These are phyloP conservation scores for Equus przewalskii DNA, from an alignment of 2,113 vertebrate genomes.

Conservation along the genomic window DNA sequence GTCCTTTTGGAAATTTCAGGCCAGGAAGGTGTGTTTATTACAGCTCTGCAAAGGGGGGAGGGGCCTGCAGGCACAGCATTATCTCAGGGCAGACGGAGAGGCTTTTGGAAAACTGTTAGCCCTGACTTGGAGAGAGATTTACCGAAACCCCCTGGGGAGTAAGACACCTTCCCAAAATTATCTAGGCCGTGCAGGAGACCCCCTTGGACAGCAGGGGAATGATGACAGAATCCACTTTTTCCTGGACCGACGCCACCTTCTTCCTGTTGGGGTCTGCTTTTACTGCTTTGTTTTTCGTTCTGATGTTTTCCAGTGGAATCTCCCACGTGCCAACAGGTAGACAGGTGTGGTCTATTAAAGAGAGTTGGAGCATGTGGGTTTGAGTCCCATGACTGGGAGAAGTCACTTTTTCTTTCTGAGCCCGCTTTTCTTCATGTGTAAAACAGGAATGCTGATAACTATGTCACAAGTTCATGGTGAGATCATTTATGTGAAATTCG, in stretches of 20 bases:
- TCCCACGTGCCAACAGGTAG: not conserved
- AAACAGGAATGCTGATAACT: not conserved
- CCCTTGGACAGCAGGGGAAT: fast-evolving
- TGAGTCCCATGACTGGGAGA: not conserved
- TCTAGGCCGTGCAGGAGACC: not conserved
- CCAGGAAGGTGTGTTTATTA: fast-evolving
- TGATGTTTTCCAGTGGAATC: not conserved
- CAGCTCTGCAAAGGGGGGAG: fast-evolving
- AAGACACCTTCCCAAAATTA: not conserved
- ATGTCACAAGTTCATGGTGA: not conserved
- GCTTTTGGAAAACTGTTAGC: not conserved
- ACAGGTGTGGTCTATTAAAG: fast-evolving
- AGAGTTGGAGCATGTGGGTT: not conserved
- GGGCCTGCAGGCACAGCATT: fast-evolving
- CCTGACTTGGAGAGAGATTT: not conserved
- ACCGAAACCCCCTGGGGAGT: not conserved
- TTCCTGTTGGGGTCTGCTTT: not conserved
- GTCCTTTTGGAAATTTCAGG: not conserved
- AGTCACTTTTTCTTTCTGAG: not conserved
- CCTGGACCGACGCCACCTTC: not conserved
- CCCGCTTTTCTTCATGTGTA: not conserved
- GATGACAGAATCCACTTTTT: not conserved
- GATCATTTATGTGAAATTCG: not conserved
- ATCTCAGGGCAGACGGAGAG: not conserved
- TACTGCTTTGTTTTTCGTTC: not conserved